Evolutionary conservation across 2,797 vertebrate genomes (phyloP).

Genomic region (Benthosema pterotum): DNA sequence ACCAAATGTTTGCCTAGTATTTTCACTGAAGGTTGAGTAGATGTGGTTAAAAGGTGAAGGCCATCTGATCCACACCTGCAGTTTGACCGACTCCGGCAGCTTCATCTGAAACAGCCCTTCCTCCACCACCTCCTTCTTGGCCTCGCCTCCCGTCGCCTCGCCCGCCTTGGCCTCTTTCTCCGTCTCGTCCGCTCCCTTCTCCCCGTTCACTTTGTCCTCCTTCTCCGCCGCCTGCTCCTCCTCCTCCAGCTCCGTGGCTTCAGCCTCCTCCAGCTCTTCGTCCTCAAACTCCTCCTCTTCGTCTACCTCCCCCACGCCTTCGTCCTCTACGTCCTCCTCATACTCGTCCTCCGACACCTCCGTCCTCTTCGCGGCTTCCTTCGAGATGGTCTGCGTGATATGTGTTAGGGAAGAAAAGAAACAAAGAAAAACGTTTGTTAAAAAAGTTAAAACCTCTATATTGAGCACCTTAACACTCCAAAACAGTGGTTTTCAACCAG

Average conservation of each 20-base stretch:
- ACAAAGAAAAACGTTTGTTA: no score
- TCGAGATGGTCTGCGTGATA: no score
- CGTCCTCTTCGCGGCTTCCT: conserved; percentile 55
- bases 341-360: conserved; percentile 59
- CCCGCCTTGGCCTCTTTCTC: conserved; percentile 65
- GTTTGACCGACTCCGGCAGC: conserved; percentile 93
- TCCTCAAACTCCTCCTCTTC: conserved; percentile 70
- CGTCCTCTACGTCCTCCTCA: conserved; percentile 73
- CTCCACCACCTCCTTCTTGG: conserved; percentile 79
- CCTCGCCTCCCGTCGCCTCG: conserved; percentile 59
- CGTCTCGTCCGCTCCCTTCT: conserved; percentile 73
- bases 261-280: conserved; percentile 64
- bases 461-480: no score
- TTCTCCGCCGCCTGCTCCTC: conserved; percentile 39
- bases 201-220: conserved; percentile 71
- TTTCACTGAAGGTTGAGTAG: no score
- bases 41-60: background rate
- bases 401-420: no score
- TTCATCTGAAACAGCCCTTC: conserved; percentile 96
- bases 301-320: conserved; percentile 64
- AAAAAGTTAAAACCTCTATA: no score
- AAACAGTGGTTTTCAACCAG: no score
- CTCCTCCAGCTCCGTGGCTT: conserved; percentile 22
- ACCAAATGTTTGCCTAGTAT: no score
- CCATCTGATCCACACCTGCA: conserved; percentile 82